These are phyloP conservation scores for Zaprionus ornatus DNA, from an alignment of 1,140 invertebrate genomes.

Conservation along the genomic window DNA sequence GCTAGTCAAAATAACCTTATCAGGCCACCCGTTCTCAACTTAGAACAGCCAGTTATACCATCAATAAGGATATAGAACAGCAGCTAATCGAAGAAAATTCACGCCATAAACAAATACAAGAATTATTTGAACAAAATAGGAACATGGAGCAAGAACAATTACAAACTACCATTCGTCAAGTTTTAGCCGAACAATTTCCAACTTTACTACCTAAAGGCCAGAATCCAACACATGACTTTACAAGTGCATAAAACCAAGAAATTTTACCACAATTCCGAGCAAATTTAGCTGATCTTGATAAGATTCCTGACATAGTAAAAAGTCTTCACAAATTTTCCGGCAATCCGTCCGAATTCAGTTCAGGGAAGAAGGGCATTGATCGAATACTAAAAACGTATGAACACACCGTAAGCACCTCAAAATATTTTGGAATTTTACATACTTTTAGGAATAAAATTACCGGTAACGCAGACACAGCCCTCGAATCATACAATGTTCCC, in stretches of 20 bases:
- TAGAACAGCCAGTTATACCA: background rate
- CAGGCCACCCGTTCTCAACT: background rate
- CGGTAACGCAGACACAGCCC: too few species aligned
- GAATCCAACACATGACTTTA: background rate
- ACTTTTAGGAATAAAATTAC: constrained; percentile 48
- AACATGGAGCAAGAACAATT: too few species aligned
- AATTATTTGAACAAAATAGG: too few species aligned
- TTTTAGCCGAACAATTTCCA: too few species aligned
- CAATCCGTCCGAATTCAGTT: constrained; percentile 11
- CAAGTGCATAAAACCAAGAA: background rate
- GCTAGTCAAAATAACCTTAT: constrained; percentile 11
- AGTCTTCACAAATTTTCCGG: constrained; percentile 15
- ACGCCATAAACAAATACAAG: too few species aligned
- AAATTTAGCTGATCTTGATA: constrained; percentile 9
- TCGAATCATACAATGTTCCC: too few species aligned
- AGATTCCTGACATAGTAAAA: constrained; percentile 23
- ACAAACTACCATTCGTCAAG: too few species aligned
- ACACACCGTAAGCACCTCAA: constrained; percentile 13
- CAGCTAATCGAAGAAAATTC: too few species aligned
- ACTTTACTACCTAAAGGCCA: too few species aligned
- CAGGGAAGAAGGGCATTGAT: constrained; percentile 15
- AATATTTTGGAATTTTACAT: constrained; percentile 42
- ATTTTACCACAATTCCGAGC: background rate
- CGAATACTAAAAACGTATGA: constrained; percentile 13
- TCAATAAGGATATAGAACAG: too few species aligned